Base-by-base conservation (phyloP, 2,888 invertebrate genomes). In the Phrixothrix hirtus region DNA sequence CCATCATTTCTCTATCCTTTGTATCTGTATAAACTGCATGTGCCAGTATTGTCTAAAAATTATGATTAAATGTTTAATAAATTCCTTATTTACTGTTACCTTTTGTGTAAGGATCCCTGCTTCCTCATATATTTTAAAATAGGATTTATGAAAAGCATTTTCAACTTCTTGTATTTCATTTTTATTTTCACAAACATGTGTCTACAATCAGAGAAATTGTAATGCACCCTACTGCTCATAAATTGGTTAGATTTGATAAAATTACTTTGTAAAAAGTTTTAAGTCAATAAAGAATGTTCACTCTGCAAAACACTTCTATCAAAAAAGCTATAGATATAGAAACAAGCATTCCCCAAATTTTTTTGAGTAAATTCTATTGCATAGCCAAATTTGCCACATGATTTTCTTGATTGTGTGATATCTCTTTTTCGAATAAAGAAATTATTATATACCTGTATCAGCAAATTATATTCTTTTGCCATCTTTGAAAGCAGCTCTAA, bases 161-260 rank as follows among this genome's bases (percentile, higher is more conserved):
- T 81, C 74, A 0, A 92, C 88, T 66, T 80, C 77, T 55, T 82
- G 75, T 39, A 91, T 78, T 79, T 95, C 95, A 2, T 82, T 78
- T 12, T 76, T 55, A 68, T 88, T 92, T 76, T 95, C 95, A 12
- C 90, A 89, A 49, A 95, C 83, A 69, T 95, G 95, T 42, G 87
- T 91, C 89, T 94, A 75, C n/a, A n/a, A n/a, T n/a, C n/a, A n/a
- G n/a, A n/a, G n/a, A n/a, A n/a, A n/a, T n/a, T n/a, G n/a, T n/a
- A n/a, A n/a, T n/a, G n/a, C n/a, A n/a, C n/a, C n/a, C n/a, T n/a
- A n/a, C n/a, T n/a, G n/a, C n/a, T n/a, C n/a, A n/a, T n/a, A n/a
- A n/a, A n/a, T n/a, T n/a, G n/a, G n/a, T n/a, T n/a, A n/a, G n/a
- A n/a, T n/a, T n/a, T n/a, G n/a, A n/a, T n/a, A n/a, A n/a, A n/a